Evolutionary conservation across 2,888 invertebrate species (phyloP).

Genomic region (Tipula confusa): DNA sequence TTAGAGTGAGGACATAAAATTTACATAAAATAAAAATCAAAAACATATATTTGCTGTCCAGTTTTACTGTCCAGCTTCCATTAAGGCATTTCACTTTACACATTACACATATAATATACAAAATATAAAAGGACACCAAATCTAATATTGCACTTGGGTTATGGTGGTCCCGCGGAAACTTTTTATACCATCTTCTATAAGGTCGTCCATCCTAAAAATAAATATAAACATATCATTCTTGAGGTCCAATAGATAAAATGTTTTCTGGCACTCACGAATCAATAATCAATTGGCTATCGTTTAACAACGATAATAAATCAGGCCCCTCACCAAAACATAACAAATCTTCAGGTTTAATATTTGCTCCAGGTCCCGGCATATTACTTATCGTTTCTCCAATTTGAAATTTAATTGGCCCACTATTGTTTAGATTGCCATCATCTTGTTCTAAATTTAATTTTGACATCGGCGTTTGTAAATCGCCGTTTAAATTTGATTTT

Average conservation of each 20-base stretch:
- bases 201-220: background rate
- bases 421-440: background rate
- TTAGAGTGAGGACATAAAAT: background rate
- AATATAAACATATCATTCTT: background rate
- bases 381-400: background rate
- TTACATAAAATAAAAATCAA: background rate
- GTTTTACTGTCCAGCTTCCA: background rate
- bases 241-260: too few relatives aligned
- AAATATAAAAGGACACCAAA: background rate
- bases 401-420: background rate
- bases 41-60: background rate
- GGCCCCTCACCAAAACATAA: slow-evolving; percentile 30
- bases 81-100: background rate
- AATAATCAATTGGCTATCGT: slow-evolving; percentile 28
- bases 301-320: slow-evolving; percentile 13
- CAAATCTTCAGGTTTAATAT: background rate
- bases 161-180: background rate
- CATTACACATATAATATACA: background rate
- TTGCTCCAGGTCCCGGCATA: background rate
- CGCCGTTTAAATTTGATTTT: background rate
- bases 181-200: background rate
- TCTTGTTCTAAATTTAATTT: background rate
- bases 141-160: background rate
- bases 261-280: background rate
- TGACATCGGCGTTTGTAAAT: too few relatives aligned